Conservation (phyloP, 2,113 vertebrate genomes). For the Heterotilapia buettikoferi region DNA sequence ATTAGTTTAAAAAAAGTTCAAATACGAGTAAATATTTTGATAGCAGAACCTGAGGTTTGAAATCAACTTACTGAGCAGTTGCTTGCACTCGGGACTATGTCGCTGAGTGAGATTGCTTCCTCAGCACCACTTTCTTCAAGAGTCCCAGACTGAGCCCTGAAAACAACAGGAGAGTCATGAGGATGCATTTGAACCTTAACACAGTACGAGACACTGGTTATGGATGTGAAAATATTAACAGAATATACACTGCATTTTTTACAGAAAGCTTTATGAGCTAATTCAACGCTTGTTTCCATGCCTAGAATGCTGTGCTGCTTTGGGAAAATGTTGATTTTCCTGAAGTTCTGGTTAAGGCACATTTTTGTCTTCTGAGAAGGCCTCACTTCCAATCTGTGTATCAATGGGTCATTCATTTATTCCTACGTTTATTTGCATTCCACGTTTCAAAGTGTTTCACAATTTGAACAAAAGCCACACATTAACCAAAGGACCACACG, state of each 20-base stretch:
- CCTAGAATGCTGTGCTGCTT: not conserved
- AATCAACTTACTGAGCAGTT: conserved; percentile 73
- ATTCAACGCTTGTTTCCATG: not conserved
- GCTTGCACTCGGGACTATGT: conserved; percentile 66
- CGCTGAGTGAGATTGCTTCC: conserved; percentile 55
- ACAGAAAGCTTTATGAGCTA: not conserved
- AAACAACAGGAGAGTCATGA: not conserved
- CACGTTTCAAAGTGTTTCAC: not conserved
- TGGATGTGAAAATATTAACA: not conserved
- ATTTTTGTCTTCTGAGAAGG: not conserved
- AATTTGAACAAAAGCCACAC: not conserved
- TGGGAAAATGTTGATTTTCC: not conserved
- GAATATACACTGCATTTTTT: not conserved
- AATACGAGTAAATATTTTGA: not conserved
- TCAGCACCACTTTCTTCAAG: conserved; percentile 43
- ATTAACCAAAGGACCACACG: not conserved
- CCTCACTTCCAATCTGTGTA: not conserved
- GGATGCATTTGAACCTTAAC: not conserved
- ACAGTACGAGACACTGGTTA: not conserved
- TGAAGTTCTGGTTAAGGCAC: not conserved
- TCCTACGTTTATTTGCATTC: not conserved
- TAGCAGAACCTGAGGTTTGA: not conserved
- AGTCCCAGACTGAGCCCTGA: conserved; percentile 40
- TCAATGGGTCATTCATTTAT: not conserved
- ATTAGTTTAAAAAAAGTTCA: not conserved